Conservation (phyloP, 2,113 vertebrate genomes). For the Polypterus senegalus region DNA sequence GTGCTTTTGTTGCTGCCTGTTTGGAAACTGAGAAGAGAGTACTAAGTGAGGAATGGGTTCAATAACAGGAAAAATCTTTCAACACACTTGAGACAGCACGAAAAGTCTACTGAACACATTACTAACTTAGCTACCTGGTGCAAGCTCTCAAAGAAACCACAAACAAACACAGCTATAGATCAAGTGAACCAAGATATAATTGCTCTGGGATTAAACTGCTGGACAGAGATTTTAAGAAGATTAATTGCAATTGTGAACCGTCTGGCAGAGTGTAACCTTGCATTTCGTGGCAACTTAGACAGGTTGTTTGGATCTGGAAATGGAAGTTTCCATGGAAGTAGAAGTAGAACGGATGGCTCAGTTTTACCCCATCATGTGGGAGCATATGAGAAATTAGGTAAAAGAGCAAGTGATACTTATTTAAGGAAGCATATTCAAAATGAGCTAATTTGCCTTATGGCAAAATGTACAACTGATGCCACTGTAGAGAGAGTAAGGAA, state of each 20-base stretch:
- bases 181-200: background rate
- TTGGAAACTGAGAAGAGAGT: too few relatives aligned
- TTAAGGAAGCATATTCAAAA: conserved; percentile 15
- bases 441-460: conserved; percentile 7
- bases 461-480: background rate
- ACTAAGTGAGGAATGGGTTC: too few relatives aligned
- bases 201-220: background rate
- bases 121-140: too few relatives aligned
- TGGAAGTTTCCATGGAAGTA: background rate
- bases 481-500: conserved; percentile 11
- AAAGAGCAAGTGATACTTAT: background rate
- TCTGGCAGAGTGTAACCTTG: background rate
- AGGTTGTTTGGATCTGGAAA: background rate
- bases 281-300: background rate
- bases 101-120: too few relatives aligned
- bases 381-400: background rate
- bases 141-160: too few relatives aligned
- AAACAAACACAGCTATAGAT: background rate
- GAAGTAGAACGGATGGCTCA: background rate
- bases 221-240: background rate
- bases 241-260: background rate
- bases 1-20: too few relatives aligned
- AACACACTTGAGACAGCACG: too few relatives aligned
- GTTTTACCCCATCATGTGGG: background rate
- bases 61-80: too few relatives aligned